phyloP scores from a whole-genome alignment of 2,888 invertebrate species.

The Limnephilus marmoratus region DNA sequence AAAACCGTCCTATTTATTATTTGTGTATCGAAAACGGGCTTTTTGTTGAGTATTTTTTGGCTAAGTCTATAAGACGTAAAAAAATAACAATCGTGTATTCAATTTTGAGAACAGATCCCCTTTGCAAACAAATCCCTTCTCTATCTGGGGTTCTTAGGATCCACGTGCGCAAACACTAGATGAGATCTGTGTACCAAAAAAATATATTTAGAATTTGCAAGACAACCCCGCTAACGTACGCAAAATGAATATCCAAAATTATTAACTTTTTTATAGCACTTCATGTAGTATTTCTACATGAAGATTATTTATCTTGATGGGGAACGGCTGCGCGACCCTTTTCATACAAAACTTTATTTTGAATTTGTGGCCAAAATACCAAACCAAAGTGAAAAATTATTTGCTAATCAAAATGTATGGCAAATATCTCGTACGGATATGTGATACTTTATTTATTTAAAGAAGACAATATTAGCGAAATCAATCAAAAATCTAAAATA shows the following conservation, averaged over 20 bases:
- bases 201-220: not conserved
- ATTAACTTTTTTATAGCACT: not conserved
- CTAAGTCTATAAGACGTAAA: not conserved
- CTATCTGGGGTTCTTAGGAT: not conserved
- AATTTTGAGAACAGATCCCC: constrained; percentile 33
- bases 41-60: not conserved
- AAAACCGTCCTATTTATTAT: not conserved
- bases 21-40: not conserved
- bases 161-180: constrained; percentile 14
- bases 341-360: too few relatives aligned
- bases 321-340: too few relatives aligned
- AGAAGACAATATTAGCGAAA: too few relatives aligned
- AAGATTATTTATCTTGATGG: not conserved
- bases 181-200: not conserved
- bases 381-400: too few relatives aligned
- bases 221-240: constrained; percentile 5
- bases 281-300: too few relatives aligned
- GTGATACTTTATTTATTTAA: too few relatives aligned
- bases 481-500: too few relatives aligned
- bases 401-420: too few relatives aligned
- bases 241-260: constrained; percentile 29
- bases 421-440: too few relatives aligned
- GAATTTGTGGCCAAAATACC: too few relatives aligned
- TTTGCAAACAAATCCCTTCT: constrained; percentile 30
- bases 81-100: constrained; percentile 46